Base-by-base conservation (phyloP, 2,888 invertebrate species). In the Azorinus chamasolen region DNA sequence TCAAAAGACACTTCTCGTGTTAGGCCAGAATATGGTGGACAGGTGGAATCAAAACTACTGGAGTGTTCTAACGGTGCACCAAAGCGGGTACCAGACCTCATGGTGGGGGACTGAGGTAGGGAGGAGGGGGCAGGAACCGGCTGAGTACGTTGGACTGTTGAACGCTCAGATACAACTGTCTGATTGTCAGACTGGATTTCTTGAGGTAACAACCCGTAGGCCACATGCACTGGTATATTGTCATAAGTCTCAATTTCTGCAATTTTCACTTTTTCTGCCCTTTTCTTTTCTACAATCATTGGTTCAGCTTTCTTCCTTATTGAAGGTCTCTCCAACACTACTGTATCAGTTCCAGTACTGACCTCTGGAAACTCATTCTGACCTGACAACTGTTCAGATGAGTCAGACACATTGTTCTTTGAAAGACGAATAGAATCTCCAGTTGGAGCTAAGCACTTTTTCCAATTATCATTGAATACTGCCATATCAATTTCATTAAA, bases 381-480 rank as follows among this genome's bases (percentile, higher is more conserved):
- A 32, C 48, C 39, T 6, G 63, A 58, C 46, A 73, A 48, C 41
- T 73, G 65, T 27, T 76, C 80, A 24, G 54, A 46, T 22, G 71
- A 54, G 22, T 70, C 59, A 37, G 72, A 69, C 18, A 70, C 72
- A 48, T 53, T 61, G 18, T 70, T 75, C 6, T 68, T 66, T 32
- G 75, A 73, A 18, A 50, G 63, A 5, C 86, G 68, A 55, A 84
- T 82, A 0, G 83, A 79, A 70, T 86, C 86, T n/a, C 86, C 86
- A 25, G 86, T 86, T 1, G 86, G 86, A 12, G 86, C 84, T 10
- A 86, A 61, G 55, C 84, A 84, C 39, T 79, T 75, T 25, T 83
- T 79, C 84, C 84, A 86, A 39, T 82, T 78, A 46, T 86, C 86
- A 74, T 81, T 84, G 58, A 84, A 86, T 46, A 80, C 77, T 18